Base-by-base conservation (phyloP, 1,140 invertebrate genomes). In the Thaumetopoea pityocampa region DNA sequence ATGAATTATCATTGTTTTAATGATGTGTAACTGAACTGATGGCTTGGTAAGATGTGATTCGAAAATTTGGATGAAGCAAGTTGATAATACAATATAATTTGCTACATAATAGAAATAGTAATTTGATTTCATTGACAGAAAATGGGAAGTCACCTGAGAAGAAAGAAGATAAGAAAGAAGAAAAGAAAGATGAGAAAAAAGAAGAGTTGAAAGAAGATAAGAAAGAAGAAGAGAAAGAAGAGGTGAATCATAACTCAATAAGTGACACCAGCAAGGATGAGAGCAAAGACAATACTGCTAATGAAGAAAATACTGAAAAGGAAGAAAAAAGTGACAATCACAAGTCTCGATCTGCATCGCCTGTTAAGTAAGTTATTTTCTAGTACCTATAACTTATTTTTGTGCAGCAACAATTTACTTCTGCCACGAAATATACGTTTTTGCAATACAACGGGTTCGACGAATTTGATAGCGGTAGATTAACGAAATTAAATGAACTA, bases 141-240 rank as follows among this genome's bases (percentile, higher is more conserved):
- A 83, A 82, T 48, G 78, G 78, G 22, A 82, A 82, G 49, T 80
- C 74, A 10, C 71, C 76, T 23, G 88, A 87, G 46, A 85, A 84
- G 54, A 71, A 52, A 62, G 70, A 70, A 78, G 86, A 85, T 22
- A 40, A n/a, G n/a, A n/a, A n/a, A n/a, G n/a, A n/a, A n/a, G n/a
- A n/a, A n/a, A n/a, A n/a, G n/a, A n/a, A 35, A 51, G 69, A 69
- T 66, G 70, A 56, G 27, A 68, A 41, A 61, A 56, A 53, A 47
- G 81, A 68, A 10, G 19, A 26, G 4, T 8, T 27, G 14, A 55
- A 67, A 11, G 64, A 68, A n/a, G 38, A 41, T n/a, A 38, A 35
- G 17, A 50, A 60, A 1, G 28, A 51, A 3, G 45, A 45, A n/a
- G 41, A 48, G n/a, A 51, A 61, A 15, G 51, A 49, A n/a, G 53